Percentiles rank a stretch among this genome's conserved stretches.
These are phyloP conservation scores for Leucoma salicis DNA, from an alignment of 2,888 invertebrate genomes.

Conservation along the genomic window DNA sequence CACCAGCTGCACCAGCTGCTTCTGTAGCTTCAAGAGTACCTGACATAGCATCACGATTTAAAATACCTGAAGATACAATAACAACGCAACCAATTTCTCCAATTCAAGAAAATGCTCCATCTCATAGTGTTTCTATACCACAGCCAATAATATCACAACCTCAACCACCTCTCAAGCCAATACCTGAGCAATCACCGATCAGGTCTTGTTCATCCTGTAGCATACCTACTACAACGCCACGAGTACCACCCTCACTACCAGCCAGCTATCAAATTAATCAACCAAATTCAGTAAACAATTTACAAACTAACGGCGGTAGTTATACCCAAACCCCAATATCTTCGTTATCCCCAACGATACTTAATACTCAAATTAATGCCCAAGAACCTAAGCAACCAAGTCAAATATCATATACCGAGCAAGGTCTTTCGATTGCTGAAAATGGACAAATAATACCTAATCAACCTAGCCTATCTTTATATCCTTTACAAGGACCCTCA, in stretches of 20 bases:
- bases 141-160: conserved; percentile 12
- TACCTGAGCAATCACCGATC: conserved; percentile 39
- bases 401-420: too few relatives aligned
- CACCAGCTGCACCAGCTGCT: conserved; percentile 4
- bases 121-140: background rate
- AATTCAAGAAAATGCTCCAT: background rate
- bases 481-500: background rate
- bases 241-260: conserved; percentile 42
- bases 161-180: conserved; percentile 43
- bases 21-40: conserved; percentile 7
- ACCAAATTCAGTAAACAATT: background rate
- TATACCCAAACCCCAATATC: background rate
- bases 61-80: background rate
- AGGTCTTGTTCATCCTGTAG: conserved; percentile 83
- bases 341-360: too few relatives aligned
- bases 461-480: background rate
- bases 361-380: too few relatives aligned
- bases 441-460: background rate
- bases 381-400: too few relatives aligned
- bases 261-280: conserved; percentile 3
- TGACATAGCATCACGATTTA: background rate
- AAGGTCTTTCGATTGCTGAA: too few relatives aligned
- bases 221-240: conserved; percentile 76
- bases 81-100: background rate
- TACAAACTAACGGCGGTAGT: background rate